A percentile compares a stretch with the other conserved stretches of the same genome.
Conservation (phyloP, 2,797 vertebrate species). For the Heliangelus exortis region DNA sequence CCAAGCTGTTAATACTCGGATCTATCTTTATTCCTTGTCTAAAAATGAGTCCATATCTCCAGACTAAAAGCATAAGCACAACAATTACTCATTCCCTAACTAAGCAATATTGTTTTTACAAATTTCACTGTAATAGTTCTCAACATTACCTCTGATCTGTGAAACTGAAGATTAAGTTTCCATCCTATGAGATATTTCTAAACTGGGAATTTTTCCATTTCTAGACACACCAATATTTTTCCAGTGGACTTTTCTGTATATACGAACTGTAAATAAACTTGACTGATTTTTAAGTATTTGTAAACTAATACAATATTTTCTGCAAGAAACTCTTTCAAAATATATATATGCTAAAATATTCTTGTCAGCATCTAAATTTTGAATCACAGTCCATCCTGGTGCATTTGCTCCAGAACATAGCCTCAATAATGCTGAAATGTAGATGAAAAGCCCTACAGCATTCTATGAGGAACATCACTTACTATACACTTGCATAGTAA, state of each 20-base stretch:
- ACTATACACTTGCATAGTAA: neutral
- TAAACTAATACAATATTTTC: neutral
- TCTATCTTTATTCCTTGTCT: slow-evolving; percentile 12
- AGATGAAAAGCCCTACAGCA: slow-evolving; percentile 11
- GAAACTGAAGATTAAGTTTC: neutral
- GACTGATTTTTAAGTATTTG: neutral
- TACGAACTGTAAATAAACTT: neutral
- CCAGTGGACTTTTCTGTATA: neutral
- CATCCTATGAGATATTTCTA: neutral
- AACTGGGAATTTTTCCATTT: neutral
- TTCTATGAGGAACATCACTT: neutral
- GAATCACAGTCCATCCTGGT: neutral
- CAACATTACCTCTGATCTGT: neutral
- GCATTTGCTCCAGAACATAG: neutral
- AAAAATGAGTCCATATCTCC: slow-evolving; percentile 42
- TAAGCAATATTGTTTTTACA: neutral
- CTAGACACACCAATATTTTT: neutral
- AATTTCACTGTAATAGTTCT: neutral
- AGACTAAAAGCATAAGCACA: slow-evolving; percentile 24
- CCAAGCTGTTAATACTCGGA: neutral
- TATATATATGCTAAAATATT: neutral
- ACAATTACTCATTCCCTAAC: neutral
- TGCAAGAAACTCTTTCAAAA: neutral
- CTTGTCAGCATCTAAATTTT: neutral
- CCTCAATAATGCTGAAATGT: neutral